These are phyloP conservation scores for Xestia ashworthii DNA, from an alignment of 2,888 invertebrate genomes.

Conservation along the genomic window DNA sequence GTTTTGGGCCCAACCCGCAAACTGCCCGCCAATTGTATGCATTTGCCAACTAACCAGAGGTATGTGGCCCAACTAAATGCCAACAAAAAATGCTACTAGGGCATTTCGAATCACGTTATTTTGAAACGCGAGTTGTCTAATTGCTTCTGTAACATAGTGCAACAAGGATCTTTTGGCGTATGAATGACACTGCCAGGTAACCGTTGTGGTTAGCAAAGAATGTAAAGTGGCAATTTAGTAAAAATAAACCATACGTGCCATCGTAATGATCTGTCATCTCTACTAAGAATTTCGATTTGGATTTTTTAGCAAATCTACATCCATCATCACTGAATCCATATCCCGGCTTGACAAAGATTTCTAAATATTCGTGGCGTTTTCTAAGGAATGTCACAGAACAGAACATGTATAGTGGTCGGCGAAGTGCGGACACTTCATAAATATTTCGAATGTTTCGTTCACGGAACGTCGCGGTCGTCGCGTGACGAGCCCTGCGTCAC, in stretches of 20 bases:
- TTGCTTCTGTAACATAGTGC: neutral
- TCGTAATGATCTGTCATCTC: neutral
- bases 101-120: neutral
- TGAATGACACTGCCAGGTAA: neutral
- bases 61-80: too few species aligned
- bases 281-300: neutral
- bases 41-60: too few species aligned
- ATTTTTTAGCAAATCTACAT: neutral
- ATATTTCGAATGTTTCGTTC: conserved; percentile 31
- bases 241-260: neutral
- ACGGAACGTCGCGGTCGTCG: conserved; percentile 35
- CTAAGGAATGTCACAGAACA: conserved; percentile 18
- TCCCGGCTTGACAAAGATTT: neutral
- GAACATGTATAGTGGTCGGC: conserved; percentile 6
- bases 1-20: too few species aligned
- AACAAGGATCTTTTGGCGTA: neutral
- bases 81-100: too few species aligned
- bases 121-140: neutral
- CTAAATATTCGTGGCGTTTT: neutral
- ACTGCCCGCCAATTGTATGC: too few species aligned
- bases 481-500: conserved; percentile 49
- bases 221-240: neutral
- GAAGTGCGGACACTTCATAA: conserved; percentile 23
- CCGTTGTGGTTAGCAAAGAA: neutral
- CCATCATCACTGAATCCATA: neutral